Percentiles rank a stretch among this genome's conserved stretches.
phyloP scores from a whole-genome alignment of 1,140 invertebrate species.

The Drosophila pruinosa region DNA sequence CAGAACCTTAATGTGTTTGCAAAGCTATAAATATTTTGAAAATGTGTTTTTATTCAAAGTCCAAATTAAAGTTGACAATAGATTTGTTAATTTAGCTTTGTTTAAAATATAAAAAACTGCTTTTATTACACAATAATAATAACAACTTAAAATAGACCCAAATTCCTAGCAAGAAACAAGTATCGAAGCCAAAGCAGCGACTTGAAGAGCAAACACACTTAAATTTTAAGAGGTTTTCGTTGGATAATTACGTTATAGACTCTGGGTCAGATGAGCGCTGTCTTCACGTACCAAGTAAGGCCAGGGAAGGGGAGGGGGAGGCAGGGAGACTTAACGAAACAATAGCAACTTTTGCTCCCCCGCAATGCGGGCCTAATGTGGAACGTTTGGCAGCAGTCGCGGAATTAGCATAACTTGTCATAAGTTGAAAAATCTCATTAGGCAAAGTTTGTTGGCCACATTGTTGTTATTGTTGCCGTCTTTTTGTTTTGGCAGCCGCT shows the following conservation, averaged over 20 bases:
- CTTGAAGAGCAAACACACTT: constrained; percentile 8
- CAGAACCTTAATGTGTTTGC: no score
- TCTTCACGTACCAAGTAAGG: neutral
- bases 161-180: neutral
- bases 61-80: neutral
- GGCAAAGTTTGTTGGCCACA: constrained; percentile 49
- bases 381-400: constrained; percentile 28
- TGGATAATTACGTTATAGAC: constrained; percentile 42
- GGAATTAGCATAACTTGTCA: constrained; percentile 81
- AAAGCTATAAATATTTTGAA: no score
- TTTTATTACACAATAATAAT: neutral
- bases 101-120: neutral
- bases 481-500: constrained; percentile 36
- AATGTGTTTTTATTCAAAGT: no score
- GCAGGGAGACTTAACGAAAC: neutral
- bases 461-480: constrained; percentile 32
- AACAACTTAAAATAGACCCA: neutral
- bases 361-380: constrained; percentile 54
- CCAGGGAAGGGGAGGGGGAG: neutral
- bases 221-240: constrained; percentile 28
- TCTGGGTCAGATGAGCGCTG: constrained; percentile 20
- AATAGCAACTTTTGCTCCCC: constrained; percentile 38
- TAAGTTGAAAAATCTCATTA: constrained; percentile 82
- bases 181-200: neutral
- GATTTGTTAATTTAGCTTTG: no score